phyloP scores from a whole-genome alignment of 2,797 vertebrate genomes.

The Phylloscopus collybita region DNA sequence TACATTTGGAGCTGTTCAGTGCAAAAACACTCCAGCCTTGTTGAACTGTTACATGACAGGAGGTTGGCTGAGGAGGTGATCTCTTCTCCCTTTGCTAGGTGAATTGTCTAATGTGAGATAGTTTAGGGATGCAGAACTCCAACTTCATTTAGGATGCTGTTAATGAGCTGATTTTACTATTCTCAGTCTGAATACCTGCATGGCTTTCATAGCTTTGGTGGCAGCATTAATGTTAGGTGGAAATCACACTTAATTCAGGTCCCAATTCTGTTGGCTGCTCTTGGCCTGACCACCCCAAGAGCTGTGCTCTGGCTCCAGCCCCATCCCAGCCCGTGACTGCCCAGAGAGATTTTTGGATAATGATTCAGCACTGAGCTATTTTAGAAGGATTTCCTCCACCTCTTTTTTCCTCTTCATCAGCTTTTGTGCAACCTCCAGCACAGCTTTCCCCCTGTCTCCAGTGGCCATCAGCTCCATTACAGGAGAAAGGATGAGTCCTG shows the following conservation, averaged over 20 bases:
- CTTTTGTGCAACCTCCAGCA: background rate
- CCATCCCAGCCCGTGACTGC: background rate
- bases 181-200: background rate
- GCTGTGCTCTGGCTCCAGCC: background rate
- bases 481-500: background rate
- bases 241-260: background rate
- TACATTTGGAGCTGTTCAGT: background rate
- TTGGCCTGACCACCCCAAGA: background rate
- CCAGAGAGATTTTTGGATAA: background rate
- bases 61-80: background rate
- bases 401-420: background rate
- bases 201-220: background rate
- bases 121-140: background rate
- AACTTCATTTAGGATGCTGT: background rate
- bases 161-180: background rate
- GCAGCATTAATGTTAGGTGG: background rate
- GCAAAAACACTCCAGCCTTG: background rate
- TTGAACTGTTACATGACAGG: rapidly evolving
- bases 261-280: rapidly evolving
- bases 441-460: background rate
- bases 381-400: background rate
- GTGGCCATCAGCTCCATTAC: background rate
- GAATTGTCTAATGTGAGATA: background rate
- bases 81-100: background rate
- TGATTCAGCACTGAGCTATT: background rate